Evolutionary conservation across 2,888 invertebrate genomes (phyloP).

Genomic region (Mesoligia furuncula): DNA sequence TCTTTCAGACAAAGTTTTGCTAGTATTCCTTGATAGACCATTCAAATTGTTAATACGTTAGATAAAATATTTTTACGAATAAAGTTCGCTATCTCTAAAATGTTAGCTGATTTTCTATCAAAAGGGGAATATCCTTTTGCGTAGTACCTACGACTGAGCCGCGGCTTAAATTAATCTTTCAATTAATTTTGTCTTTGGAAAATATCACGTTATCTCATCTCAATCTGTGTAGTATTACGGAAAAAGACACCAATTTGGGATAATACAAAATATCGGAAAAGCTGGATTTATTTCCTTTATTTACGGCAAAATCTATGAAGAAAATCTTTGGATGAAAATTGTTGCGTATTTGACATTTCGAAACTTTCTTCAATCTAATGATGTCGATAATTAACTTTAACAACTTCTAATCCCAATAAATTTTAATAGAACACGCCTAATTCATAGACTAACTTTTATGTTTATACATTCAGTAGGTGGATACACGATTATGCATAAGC

Average conservation of each 20-base stretch:
- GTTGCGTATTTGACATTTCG: background rate
- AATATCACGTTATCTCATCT: constrained; percentile 49
- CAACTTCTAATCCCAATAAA: background rate
- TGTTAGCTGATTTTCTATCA: constrained; percentile 53
- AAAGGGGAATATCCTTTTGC: constrained; percentile 34
- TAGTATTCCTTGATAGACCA: background rate
- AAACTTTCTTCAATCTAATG: background rate
- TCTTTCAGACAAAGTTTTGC: constrained; percentile 7
- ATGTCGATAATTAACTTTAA: background rate
- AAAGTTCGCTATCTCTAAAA: constrained; percentile 35
- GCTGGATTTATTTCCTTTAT: background rate
- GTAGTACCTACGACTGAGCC: constrained; percentile 36
- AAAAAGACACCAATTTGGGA: constrained; percentile 17
- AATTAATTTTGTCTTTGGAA: constrained; percentile 67
- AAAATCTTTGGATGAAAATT: background rate
- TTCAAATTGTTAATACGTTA: constrained; percentile 10
- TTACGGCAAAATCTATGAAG: background rate
- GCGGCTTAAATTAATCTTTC: constrained; percentile 59
- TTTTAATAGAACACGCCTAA: background rate
- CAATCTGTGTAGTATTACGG: constrained; percentile 35
- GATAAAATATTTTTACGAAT: background rate
- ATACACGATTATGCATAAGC: background rate
- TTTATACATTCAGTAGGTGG: background rate
- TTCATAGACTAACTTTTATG: background rate
- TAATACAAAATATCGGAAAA: constrained; percentile 7